These are phyloP conservation scores for Alaudala cheleensis DNA, from an alignment of 2,113 vertebrate species.

Conservation along the genomic window DNA sequence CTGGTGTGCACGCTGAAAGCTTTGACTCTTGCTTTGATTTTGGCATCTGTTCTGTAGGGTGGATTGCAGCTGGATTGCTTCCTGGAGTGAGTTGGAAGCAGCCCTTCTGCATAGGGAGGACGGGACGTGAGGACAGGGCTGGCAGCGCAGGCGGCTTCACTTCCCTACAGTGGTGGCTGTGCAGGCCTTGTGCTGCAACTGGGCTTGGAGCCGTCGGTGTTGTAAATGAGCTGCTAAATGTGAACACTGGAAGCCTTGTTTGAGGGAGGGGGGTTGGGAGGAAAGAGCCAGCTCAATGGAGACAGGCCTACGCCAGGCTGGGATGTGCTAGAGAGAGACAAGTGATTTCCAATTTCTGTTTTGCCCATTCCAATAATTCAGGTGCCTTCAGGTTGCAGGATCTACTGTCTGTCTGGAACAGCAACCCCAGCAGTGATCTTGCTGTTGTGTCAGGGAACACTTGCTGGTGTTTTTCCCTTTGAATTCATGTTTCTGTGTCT, in stretches of 20 bases:
- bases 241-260: constrained; percentile 7
- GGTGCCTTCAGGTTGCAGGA: background rate
- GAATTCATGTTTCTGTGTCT: background rate
- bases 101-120: background rate
- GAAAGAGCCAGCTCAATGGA: background rate
- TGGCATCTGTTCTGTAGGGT: background rate
- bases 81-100: background rate
- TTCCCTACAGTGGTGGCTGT: background rate
- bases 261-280: background rate
- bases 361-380: background rate
- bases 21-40: background rate
- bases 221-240: background rate
- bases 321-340: background rate
- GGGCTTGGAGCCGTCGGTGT: background rate
- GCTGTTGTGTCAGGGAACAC: background rate
- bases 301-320: background rate
- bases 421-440: background rate
- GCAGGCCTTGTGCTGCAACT: background rate
- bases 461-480: background rate
- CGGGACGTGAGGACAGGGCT: background rate
- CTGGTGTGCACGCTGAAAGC: background rate
- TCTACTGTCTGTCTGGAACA: background rate
- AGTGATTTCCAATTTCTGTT: background rate
- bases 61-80: background rate
- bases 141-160: background rate